Evolutionary conservation across 2,888 invertebrate genomes (phyloP).

Genomic region (Ramazzottius varieornatus): DNA sequence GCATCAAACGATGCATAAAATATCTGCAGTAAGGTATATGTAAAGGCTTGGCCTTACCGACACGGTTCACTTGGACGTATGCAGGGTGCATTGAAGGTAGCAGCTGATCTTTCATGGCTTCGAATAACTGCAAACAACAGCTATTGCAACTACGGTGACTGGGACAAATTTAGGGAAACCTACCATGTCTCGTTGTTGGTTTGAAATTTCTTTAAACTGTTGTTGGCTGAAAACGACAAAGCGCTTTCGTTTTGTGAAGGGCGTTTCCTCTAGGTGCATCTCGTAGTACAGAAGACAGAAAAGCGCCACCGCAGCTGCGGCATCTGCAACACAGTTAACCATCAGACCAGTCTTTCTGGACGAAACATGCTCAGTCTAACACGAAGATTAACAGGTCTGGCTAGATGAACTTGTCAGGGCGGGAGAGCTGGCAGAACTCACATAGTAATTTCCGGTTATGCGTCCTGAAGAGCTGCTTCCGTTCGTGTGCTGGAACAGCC

Average conservation of each 20-base stretch:
- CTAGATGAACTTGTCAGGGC: no score
- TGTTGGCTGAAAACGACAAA: constrained; percentile 28
- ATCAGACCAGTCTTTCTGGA: no score
- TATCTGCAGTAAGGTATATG: no score
- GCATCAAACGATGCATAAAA: no score
- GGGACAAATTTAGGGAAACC: constrained; percentile 8
- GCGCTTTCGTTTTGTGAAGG: constrained; percentile 28
- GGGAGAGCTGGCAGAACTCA: no score
- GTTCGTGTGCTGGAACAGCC: not conserved
- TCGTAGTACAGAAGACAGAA: constrained; percentile 15
- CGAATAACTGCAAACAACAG: constrained; percentile 16
- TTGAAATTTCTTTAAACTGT: constrained; percentile 23
- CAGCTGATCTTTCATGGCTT: constrained; percentile 17
- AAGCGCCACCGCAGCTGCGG: not conserved
- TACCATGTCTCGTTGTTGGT: constrained; percentile 22
- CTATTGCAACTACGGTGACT: no score
- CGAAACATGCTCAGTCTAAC: no score
- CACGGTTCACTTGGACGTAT: constrained; percentile 20
- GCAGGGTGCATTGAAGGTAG: constrained; percentile 20
- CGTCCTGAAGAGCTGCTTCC: not conserved
- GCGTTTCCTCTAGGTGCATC: constrained; percentile 27
- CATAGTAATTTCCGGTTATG: not conserved
- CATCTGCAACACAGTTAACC: not conserved
- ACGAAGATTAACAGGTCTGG: no score
- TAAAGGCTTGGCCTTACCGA: no score